Conservation (phyloP, 2,888 invertebrate genomes). For the Aelia acuminata region DNA sequence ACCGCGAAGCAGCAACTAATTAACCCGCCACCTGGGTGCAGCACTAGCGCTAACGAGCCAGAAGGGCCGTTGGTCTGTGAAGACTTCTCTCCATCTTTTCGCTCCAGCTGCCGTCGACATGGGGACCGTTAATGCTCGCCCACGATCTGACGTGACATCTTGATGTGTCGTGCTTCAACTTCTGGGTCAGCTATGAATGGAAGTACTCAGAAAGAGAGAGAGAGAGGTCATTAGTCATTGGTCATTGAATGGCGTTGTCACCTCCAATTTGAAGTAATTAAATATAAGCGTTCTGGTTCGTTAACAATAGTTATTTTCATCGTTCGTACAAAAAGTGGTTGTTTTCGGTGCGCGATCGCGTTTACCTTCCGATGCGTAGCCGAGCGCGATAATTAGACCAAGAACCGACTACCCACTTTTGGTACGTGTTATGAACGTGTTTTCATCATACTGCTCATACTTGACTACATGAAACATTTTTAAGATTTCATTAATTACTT, state of each 20-base stretch:
- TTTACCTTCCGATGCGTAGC: too few species aligned
- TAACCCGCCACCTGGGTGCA: neutral
- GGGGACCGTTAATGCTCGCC: neutral
- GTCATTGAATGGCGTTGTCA: neutral
- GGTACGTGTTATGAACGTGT: too few species aligned
- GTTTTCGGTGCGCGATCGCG: too few species aligned
- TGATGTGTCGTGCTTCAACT: neutral
- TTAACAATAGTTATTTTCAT: too few species aligned
- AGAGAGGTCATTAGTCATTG: neutral
- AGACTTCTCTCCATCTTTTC: neutral
- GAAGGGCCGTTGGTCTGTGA: neutral
- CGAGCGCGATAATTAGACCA: too few species aligned
- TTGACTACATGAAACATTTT: too few species aligned
- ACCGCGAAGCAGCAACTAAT: neutral
- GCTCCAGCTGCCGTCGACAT: neutral
- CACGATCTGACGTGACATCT: conserved; percentile 4
- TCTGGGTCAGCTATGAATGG: neutral
- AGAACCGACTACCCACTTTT: too few species aligned
- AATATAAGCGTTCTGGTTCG: neutral
- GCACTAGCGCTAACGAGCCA: neutral
- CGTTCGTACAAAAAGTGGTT: too few species aligned
- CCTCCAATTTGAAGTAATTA: neutral
- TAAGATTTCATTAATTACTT: too few species aligned
- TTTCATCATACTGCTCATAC: too few species aligned
- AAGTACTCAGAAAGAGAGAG: neutral